Evolutionary conservation across 1,140 invertebrate species (phyloP).

Genomic region (Drosophila seguyi): DNA sequence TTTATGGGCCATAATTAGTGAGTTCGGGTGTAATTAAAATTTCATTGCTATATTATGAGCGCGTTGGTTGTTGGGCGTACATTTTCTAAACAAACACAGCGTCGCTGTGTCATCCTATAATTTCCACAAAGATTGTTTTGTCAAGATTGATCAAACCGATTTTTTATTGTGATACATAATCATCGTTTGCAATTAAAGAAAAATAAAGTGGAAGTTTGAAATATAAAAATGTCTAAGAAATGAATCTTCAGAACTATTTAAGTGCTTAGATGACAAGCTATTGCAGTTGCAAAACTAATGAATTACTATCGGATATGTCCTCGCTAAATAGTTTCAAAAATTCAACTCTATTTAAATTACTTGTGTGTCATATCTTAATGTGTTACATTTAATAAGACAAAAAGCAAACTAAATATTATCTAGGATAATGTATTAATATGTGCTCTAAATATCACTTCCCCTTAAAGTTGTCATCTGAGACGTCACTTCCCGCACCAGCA

Average conservation of each 20-base stretch:
- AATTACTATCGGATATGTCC: background rate
- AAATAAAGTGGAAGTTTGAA: background rate
- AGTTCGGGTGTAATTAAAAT: conserved; percentile 39
- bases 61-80: background rate
- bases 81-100: conserved; percentile 34
- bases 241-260: background rate
- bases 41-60: conserved; percentile 45
- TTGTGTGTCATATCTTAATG: background rate
- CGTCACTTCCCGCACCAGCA: conserved; percentile 9
- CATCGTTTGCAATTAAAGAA: background rate
- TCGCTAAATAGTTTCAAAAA: background rate
- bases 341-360: background rate
- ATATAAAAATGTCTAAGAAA: background rate
- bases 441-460: background rate
- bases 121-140: conserved; percentile 18
- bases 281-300: background rate
- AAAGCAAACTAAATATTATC: background rate
- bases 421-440: background rate
- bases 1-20: conserved; percentile 49
- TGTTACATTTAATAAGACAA: background rate
- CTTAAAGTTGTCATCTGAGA: conserved; percentile 1
- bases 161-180: background rate
- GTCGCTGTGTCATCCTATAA: background rate
- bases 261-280: no score
- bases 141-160: conserved; percentile 18